These are phyloP conservation scores for Amorpha juglandis DNA, from an alignment of 2,888 invertebrate genomes.

Conservation along the genomic window DNA sequence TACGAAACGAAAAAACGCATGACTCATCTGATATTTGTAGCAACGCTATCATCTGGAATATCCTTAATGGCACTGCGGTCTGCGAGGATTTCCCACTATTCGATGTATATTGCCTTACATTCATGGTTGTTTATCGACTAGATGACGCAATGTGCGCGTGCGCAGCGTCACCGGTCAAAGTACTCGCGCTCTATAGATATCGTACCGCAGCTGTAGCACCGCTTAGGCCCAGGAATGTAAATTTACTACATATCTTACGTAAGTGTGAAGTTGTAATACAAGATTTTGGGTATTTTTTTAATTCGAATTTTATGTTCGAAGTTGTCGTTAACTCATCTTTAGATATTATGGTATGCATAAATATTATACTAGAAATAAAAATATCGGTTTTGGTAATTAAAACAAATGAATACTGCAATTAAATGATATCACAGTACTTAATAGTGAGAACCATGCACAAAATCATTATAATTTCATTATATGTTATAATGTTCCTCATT, in stretches of 20 bases:
- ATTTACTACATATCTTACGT: not conserved
- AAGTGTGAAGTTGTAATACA: not conserved
- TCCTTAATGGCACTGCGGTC: slow-evolving; percentile 24
- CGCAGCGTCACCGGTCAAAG: slow-evolving; percentile 47
- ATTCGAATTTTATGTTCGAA: no score
- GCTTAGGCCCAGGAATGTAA: no score
- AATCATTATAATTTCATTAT: no score
- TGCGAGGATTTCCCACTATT: slow-evolving; percentile 46
- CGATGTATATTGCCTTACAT: slow-evolving; percentile 32
- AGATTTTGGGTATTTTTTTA: no score
- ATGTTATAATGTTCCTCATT: no score
- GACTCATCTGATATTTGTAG: slow-evolving; percentile 1
- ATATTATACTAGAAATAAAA: no score
- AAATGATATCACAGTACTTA: no score
- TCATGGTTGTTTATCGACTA: slow-evolving; percentile 13
- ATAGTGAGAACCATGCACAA: no score
- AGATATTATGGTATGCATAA: no score
- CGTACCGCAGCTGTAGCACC: not conserved
- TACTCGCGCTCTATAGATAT: slow-evolving; percentile 22
- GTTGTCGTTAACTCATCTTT: no score
- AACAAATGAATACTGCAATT: not conserved
- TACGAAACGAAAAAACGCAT: not conserved
- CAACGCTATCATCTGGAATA: slow-evolving; percentile 1
- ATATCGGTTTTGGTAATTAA: not conserved
- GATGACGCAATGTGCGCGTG: slow-evolving; percentile 51